phyloP scores from a whole-genome alignment of 2,113 vertebrate species.

The Columba janthina region DNA sequence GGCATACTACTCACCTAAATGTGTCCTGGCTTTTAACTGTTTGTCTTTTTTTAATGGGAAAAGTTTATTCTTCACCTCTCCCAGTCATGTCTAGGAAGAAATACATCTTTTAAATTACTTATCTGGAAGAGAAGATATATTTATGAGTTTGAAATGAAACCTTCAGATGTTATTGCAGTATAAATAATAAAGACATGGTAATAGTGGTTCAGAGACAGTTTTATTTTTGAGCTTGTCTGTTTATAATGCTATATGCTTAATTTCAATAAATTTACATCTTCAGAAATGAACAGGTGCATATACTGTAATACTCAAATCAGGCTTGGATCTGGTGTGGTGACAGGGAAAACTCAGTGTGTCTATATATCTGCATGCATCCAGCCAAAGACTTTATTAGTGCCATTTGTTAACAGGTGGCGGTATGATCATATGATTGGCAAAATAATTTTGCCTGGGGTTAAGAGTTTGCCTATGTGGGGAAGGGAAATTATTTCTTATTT shows the following conservation, averaged over 20 bases:
- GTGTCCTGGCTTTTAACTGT: background rate
- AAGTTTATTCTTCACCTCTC: background rate
- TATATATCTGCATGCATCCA: accelerated
- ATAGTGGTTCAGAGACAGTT: background rate
- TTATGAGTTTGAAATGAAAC: background rate
- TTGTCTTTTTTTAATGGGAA: background rate
- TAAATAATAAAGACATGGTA: background rate
- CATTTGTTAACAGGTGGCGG: background rate
- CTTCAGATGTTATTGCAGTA: background rate
- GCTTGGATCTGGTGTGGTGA: background rate
- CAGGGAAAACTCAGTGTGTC: background rate
- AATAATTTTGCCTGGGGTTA: background rate
- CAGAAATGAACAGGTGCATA: background rate
- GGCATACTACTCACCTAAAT: background rate
- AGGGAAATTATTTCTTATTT: background rate
- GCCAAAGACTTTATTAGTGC: background rate
- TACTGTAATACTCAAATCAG: background rate
- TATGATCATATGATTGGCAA: background rate
- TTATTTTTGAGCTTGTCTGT: background rate
- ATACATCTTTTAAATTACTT: background rate
- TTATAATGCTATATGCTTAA: background rate
- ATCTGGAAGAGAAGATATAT: background rate
- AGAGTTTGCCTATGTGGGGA: background rate
- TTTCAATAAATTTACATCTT: background rate
- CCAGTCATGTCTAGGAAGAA: background rate